Percentiles rank a stretch among this genome's conserved stretches.
phyloP scores from a whole-genome alignment of 2,113 vertebrate species.

The Tetrax tetrax region DNA sequence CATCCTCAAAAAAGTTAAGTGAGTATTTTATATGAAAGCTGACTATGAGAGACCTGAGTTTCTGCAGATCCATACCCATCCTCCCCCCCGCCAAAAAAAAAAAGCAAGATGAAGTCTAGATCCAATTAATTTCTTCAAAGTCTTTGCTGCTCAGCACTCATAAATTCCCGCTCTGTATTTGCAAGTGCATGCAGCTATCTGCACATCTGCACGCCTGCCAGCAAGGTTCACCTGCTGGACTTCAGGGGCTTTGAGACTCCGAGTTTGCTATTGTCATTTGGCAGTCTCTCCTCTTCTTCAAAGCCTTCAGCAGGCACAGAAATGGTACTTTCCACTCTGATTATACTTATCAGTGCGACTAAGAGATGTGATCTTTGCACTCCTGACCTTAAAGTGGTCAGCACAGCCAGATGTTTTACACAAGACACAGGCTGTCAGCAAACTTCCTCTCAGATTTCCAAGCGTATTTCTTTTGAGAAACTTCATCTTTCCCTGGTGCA shows the following conservation, averaged over 20 bases:
- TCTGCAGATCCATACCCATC: background rate
- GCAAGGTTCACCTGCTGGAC: background rate
- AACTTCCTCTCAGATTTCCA: background rate
- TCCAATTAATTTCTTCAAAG: background rate
- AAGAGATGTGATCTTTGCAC: background rate
- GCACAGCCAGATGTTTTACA: background rate
- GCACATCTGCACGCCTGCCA: background rate
- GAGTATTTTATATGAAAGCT: background rate
- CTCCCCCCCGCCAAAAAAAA: too few relatives aligned
- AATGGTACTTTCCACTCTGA: background rate
- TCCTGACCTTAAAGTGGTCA: background rate
- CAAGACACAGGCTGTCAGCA: background rate
- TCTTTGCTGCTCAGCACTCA: background rate
- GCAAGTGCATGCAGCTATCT: background rate
- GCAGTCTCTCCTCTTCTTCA: background rate
- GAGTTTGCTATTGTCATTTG: background rate
- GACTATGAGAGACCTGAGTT: background rate
- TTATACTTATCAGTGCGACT: background rate
- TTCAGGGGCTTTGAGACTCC: background rate
- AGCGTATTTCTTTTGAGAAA: background rate
- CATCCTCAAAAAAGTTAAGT: background rate
- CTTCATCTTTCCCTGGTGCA: background rate
- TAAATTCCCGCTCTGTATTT: background rate
- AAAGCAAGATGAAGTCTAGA: background rate
- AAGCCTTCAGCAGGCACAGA: background rate